A percentile compares a stretch with the other conserved stretches of the same genome.
Evolutionary conservation across 2,113 vertebrate species (phyloP).

Genomic region (Phocoena sinus): DNA sequence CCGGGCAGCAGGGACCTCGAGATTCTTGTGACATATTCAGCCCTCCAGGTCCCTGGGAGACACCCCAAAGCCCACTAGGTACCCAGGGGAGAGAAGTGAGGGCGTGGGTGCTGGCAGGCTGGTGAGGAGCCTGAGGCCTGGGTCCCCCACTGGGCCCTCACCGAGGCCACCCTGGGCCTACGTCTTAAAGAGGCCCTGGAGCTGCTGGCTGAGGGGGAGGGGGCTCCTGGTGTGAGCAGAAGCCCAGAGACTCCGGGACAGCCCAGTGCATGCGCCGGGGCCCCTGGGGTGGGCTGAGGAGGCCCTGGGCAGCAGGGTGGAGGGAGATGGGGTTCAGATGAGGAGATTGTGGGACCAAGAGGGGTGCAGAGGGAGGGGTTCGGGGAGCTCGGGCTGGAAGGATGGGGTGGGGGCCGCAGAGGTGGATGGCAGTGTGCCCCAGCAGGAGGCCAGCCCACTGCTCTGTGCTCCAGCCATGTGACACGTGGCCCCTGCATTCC

Average conservation of each 20-base stretch:
- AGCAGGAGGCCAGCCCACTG: neutral
- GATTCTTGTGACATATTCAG: neutral
- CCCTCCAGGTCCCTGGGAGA: neutral
- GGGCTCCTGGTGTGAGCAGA: neutral
- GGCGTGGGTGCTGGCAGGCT: accelerated
- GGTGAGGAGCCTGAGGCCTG: neutral
- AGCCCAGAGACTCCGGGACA: neutral
- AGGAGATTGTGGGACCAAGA: neutral
- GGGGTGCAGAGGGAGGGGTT: neutral
- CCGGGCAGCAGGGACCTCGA: neutral
- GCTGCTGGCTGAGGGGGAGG: neutral
- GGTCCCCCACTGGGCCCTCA: accelerated
- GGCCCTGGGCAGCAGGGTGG: neutral
- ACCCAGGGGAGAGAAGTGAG: neutral
- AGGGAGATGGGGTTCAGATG: neutral
- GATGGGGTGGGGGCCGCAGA: accelerated
- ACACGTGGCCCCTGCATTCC: neutral
- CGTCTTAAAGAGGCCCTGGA: neutral
- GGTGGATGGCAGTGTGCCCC: neutral
- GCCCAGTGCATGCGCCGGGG: too few species aligned
- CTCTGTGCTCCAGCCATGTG: neutral
- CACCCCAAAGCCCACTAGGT: neutral
- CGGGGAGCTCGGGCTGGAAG: neutral
- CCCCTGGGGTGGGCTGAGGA: neutral
- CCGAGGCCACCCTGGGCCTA: neutral